Evolutionary conservation across 2,888 invertebrate species (phyloP).

Genomic region (Mythimna pallens): DNA sequence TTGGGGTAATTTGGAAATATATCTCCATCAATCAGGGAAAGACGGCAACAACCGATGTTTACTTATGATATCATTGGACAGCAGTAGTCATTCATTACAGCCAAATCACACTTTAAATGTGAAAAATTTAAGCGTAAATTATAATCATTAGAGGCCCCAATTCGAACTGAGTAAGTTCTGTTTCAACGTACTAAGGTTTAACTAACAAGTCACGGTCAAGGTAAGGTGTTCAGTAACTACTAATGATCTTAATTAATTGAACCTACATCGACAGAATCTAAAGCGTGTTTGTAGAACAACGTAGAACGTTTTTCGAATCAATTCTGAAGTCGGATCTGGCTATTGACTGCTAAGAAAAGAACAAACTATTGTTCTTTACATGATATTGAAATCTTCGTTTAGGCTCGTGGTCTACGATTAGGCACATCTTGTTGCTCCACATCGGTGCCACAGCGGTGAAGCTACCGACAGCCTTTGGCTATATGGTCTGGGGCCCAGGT

Average conservation of each 20-base stretch:
- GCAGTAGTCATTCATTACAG: not conserved
- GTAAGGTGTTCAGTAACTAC: not conserved
- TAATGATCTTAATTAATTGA: constrained; percentile 1
- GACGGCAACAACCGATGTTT: not conserved
- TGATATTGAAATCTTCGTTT: not conserved
- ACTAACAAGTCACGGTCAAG: constrained; percentile 22
- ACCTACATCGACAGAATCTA: not conserved
- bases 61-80: not conserved
- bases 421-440: no score
- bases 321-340: no score
- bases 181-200: not conserved
- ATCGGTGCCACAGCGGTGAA: no score
- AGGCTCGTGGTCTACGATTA: no score
- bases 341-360: no score
- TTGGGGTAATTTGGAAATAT: constrained; percentile 13
- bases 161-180: not conserved
- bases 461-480: no score
- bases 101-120: constrained; percentile 13
- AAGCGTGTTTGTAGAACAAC: not conserved
- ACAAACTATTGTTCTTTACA: no score
- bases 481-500: no score
- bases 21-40: constrained; percentile 32
- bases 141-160: not conserved
- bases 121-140: constrained; percentile 12
- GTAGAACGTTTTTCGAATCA: not conserved